Evolutionary conservation across 2,797 vertebrate genomes (phyloP).

Genomic region (Gobionotothen gibberifrons): DNA sequence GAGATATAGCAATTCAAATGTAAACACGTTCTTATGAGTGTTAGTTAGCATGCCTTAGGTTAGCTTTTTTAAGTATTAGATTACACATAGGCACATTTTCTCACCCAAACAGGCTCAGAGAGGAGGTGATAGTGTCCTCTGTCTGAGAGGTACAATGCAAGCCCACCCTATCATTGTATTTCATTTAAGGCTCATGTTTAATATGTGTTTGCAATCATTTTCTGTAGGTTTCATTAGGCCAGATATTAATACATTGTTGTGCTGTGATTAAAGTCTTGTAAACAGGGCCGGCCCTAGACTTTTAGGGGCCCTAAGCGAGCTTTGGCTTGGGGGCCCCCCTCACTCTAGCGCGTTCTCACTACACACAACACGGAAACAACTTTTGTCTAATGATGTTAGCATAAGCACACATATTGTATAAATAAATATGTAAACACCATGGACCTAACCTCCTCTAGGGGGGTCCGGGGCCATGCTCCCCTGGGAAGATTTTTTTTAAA

Average conservation of each 20-base stretch:
- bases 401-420: too few relatives aligned
- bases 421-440: too few relatives aligned
- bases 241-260: neutral
- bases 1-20: neutral
- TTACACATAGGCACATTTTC: neutral
- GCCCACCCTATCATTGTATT: neutral
- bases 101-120: neutral
- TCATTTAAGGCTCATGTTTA: slow-evolving; percentile 7
- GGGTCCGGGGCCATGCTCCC: too few relatives aligned
- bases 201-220: neutral
- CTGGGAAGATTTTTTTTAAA: too few relatives aligned
- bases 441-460: too few relatives aligned
- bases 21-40: neutral
- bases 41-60: neutral
- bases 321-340: too few relatives aligned
- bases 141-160: neutral
- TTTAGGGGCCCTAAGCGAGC: too few relatives aligned
- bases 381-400: too few relatives aligned
- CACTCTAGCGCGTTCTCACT: too few relatives aligned
- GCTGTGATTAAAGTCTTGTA: slow-evolving; percentile 9
- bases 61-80: neutral
- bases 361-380: too few relatives aligned
- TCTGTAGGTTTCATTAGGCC: neutral
- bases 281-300: too few relatives aligned
- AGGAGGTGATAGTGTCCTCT: neutral